phyloP scores from a whole-genome alignment of 2,113 vertebrate species.

The Euleptes europaea region DNA sequence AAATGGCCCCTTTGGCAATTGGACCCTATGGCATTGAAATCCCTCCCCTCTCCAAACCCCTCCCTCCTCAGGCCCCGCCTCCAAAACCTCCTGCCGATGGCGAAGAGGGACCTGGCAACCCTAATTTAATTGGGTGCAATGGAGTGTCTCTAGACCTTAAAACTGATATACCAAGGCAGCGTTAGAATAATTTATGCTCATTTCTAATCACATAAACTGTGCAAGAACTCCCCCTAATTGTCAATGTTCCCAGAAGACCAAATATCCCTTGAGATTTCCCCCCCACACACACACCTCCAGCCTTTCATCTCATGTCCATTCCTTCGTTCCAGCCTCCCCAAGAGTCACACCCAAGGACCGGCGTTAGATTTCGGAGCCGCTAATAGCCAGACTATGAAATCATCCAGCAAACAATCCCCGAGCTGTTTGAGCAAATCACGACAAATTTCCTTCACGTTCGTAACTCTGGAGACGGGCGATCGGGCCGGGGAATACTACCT shows the following conservation, averaged over 20 bases:
- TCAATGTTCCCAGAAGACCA: not conserved
- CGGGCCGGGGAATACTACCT: slow-evolving; percentile 49
- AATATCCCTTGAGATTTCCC: slow-evolving; percentile 37
- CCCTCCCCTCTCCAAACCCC: too few species aligned
- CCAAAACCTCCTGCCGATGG: too few species aligned
- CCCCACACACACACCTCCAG: slow-evolving; percentile 1
- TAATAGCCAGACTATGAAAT: slow-evolving; percentile 87
- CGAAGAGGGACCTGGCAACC: too few species aligned
- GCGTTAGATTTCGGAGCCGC: slow-evolving; percentile 74
- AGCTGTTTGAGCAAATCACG: slow-evolving; percentile 66
- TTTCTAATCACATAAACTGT: not conserved
- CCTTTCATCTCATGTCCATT: slow-evolving; percentile 46
- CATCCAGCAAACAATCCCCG: slow-evolving; percentile 62
- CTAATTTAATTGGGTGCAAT: too few species aligned
- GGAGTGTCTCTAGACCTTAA: too few species aligned
- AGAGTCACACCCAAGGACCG: slow-evolving; percentile 69
- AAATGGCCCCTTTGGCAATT: too few species aligned
- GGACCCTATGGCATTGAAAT: too few species aligned
- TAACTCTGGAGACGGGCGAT: slow-evolving; percentile 68
- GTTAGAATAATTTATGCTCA: not conserved
- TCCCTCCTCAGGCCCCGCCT: too few species aligned
- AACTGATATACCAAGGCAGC: not conserved
- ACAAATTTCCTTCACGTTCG: slow-evolving; percentile 80
- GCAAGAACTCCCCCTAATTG: slow-evolving; percentile 16
- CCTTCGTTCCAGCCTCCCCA: slow-evolving; percentile 49